phyloP scores from a whole-genome alignment of 2,888 invertebrate species.

The Lamellibrachia columna region DNA sequence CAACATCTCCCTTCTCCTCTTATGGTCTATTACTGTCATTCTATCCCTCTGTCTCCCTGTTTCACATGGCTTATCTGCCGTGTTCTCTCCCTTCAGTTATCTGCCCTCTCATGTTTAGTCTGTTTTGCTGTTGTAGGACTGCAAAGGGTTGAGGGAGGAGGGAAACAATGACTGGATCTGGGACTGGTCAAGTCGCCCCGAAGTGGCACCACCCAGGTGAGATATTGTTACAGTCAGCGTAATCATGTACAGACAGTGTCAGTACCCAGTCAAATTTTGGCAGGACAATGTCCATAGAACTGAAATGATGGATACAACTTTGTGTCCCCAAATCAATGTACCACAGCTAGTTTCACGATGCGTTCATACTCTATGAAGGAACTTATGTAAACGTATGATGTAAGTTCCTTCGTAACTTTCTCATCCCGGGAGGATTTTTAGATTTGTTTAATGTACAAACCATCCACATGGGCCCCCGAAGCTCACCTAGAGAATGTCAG shows the following conservation, averaged over 20 bases:
- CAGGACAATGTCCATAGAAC: too few relatives aligned
- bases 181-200: conserved; percentile 64
- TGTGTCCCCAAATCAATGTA: not conserved
- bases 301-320: too few relatives aligned
- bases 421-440: too few relatives aligned
- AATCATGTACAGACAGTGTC: not conserved
- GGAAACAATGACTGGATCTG: conserved; percentile 55
- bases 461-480: not conserved
- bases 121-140: not conserved
- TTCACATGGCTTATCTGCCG: not conserved
- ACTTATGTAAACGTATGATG: too few relatives aligned
- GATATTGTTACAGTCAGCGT: not conserved
- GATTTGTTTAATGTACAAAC: too few relatives aligned
- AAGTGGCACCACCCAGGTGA: conserved; percentile 50
- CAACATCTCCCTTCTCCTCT: not conserved
- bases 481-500: not conserved
- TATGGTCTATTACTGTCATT: not conserved
- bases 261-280: too few relatives aligned
- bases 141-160: conserved; percentile 26
- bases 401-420: too few relatives aligned
- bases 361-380: too few relatives aligned
- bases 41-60: not conserved
- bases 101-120: not conserved
- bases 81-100: too few relatives aligned
- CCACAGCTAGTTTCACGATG: not conserved